phyloP scores from a whole-genome alignment of 2,888 invertebrate species.

The Brassicogethes aeneus region DNA sequence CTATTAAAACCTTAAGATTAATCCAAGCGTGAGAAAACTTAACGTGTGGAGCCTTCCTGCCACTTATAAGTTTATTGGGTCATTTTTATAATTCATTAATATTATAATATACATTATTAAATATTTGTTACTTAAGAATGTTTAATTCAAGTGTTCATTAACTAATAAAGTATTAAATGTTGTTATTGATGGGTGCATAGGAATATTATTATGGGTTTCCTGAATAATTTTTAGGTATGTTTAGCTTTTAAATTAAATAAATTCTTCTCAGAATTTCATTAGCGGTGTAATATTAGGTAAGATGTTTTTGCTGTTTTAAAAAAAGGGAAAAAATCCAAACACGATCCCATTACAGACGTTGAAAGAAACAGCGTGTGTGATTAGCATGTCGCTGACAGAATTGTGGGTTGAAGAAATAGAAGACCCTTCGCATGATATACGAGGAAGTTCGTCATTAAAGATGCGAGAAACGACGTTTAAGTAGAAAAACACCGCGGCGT shows the following conservation, averaged over 20 bases:
- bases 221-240: too few relatives aligned
- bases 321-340: neutral
- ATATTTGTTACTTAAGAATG: neutral
- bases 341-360: constrained; percentile 23
- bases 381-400: constrained; percentile 29
- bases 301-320: too few relatives aligned
- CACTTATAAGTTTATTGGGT: neutral
- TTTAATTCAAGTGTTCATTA: neutral
- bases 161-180: too few relatives aligned
- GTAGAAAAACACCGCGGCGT: constrained; percentile 17
- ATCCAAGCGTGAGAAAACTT: neutral
- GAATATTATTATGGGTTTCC: too few relatives aligned
- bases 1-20: neutral
- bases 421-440: constrained; percentile 11
- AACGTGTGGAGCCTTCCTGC: neutral
- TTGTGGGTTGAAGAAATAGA: constrained; percentile 16
- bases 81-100: neutral
- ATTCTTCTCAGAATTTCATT: too few relatives aligned
- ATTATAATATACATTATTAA: neutral
- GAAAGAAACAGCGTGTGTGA: constrained; percentile 30
- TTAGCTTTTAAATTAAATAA: too few relatives aligned
- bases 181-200: too few relatives aligned
- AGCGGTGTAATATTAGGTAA: too few relatives aligned
- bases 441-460: constrained; percentile 22
- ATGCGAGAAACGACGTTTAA: constrained; percentile 11